Evolutionary conservation across 2,888 invertebrate species (phyloP), one percentile per base, ranked within the genome.

Genomic region (Perdita meconis): DNA sequence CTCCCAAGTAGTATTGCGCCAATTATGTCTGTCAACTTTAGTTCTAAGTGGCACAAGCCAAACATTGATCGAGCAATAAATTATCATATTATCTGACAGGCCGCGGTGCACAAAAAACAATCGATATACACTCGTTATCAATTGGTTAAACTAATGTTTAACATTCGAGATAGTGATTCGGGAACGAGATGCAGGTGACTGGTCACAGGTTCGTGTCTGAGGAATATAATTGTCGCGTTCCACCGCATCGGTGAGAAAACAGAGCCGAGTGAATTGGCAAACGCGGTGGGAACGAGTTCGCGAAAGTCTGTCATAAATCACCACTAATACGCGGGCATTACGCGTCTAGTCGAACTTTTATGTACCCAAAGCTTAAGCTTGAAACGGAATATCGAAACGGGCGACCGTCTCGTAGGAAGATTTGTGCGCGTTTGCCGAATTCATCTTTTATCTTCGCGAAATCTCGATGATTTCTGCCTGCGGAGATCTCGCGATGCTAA

Each of bases 321-420:
- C 51, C 55, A 47, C 47, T 65, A 72, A 72, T 71, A 24, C 75
- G 10, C n/a, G 24, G 75, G 64, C 19, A 64, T 74, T 71, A 71
- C 53, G 59, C 71, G 74, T 59, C 71, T 65, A 36, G 71, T 65
- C 64, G 55, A 65, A 65, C 64, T 71, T 75, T 30, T 71, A 19
- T 60, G 40, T 59, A 40, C 60, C 30, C 16, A 26, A 16, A 44
- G 51, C 44, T 75, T 60, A 75, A 71, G 19, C 40, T 22, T 4
- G 22, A 22, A 26, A 38, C 12, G 16, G n/a, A 51, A 16, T 38
- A 38, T 47, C 34, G 36, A 61, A 61, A n/a, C 42, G 44, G 30
- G 60, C 19, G 19, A 50, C 30, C 38, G 60, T 64, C 74, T 70
- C 57, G 38, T 12, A 2, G 36, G n/a, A 12, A 57, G 59, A 59